A percentile compares a stretch with the other conserved stretches of the same genome.
Conservation (phyloP, 1,140 invertebrate species). For the Drosophila pruinosa region DNA sequence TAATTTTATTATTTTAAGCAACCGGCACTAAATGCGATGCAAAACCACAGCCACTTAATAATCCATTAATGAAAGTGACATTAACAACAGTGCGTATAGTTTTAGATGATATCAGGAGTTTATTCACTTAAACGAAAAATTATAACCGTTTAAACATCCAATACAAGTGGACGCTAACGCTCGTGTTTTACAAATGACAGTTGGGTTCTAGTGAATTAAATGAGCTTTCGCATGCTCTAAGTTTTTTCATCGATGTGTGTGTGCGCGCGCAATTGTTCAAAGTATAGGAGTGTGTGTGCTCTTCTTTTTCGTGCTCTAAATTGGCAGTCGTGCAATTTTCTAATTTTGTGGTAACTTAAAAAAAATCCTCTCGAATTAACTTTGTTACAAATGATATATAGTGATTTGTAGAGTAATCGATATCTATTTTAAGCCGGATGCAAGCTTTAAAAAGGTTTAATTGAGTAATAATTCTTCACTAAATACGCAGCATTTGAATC, state of each 20-base stretch:
- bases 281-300: slow-evolving; percentile 24
- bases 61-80: neutral
- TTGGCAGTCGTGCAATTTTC: neutral
- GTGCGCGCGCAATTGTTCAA: slow-evolving; percentile 43
- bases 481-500: neutral
- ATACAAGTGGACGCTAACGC: slow-evolving; percentile 8
- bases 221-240: slow-evolving; percentile 28
- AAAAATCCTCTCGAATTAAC: no score
- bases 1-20: neutral
- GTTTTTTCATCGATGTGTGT: slow-evolving; percentile 19
- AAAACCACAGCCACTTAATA: no score
- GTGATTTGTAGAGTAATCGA: neutral
- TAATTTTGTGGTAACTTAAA: neutral
- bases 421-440: neutral
- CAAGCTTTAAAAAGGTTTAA: neutral
- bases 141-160: neutral
- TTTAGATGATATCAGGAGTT: neutral
- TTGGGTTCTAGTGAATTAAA: slow-evolving; percentile 29
- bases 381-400: neutral
- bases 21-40: no score
- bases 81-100: neutral
- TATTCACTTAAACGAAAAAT: slow-evolving; percentile 12
- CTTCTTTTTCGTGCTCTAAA: slow-evolving; percentile 9
- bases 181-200: slow-evolving; percentile 26
- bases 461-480: neutral